Evolutionary conservation across 2,113 vertebrate genomes (phyloP).

Genomic region (Spheniscus mendiculus): DNA sequence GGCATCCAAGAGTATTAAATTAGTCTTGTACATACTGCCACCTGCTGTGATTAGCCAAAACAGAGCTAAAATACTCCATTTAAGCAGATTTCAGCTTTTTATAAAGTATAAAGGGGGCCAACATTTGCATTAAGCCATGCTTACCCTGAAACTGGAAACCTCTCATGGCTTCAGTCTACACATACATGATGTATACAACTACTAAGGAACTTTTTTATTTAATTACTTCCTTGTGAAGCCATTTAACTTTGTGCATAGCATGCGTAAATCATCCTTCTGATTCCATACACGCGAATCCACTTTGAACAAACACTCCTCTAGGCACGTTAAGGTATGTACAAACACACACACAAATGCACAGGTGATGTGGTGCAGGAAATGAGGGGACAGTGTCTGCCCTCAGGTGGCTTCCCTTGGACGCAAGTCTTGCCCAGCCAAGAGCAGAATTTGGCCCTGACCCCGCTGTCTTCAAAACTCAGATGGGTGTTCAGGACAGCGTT

Average conservation of each 20-base stretch:
- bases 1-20: not conserved
- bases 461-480: not conserved
- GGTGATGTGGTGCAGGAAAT: too few relatives aligned
- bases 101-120: not conserved
- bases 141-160: not conserved
- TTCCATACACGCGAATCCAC: not conserved
- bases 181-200: rapidly evolving
- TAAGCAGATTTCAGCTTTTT: not conserved
- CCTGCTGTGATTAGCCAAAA: not conserved
- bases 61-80: not conserved
- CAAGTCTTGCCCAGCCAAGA: not conserved
- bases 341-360: not conserved
- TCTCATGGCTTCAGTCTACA: not conserved
- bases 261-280: rapidly evolving
- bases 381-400: not conserved
- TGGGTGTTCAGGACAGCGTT: rapidly evolving
- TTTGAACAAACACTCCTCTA: not conserved
- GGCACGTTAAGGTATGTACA: rapidly evolving
- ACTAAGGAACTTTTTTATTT: not conserved
- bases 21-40: not conserved
- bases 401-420: too few relatives aligned
- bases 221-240: not conserved
- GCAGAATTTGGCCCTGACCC: not conserved
- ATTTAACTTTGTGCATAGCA: not conserved
- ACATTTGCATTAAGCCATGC: not conserved